Evolutionary conservation across 2,888 invertebrate species (phyloP).

Genomic region (Cosmia pyralina): DNA sequence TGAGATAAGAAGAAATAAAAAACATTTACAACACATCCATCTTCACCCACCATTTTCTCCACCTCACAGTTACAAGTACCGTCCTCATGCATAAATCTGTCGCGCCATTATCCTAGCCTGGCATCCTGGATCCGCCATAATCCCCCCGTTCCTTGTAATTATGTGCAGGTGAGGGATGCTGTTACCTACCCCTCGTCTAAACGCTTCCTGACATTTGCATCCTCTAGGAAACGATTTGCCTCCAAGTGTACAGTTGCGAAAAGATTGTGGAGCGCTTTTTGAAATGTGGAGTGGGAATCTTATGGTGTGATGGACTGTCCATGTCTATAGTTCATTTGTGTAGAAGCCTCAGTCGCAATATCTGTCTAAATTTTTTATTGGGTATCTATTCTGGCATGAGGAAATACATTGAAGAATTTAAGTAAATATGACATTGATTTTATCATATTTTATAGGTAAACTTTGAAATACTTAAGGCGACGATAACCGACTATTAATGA

Average conservation of each 20-base stretch:
- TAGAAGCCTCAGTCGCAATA: background rate
- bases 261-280: conserved; percentile 17
- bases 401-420: too few species aligned
- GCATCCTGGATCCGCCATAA: conserved; percentile 62
- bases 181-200: conserved; percentile 64
- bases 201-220: conserved; percentile 66
- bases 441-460: background rate
- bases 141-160: conserved; percentile 67
- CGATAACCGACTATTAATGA: too few species aligned
- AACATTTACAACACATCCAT: background rate
- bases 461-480: too few species aligned
- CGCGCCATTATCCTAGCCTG: conserved; percentile 45
- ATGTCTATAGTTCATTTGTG: background rate
- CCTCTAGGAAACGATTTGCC: conserved; percentile 72
- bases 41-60: conserved; percentile 17
- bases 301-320: background rate
- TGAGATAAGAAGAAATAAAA: background rate
- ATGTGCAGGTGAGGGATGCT: conserved; percentile 68
- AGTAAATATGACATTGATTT: background rate
- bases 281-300: background rate
- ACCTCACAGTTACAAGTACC: conserved; percentile 6
- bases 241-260: conserved; percentile 39
- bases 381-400: too few species aligned
- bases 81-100: conserved; percentile 57
- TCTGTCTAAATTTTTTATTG: background rate